Base-by-base conservation (phyloP, 2,888 invertebrate genomes). In the Sarcophaga carnaria region DNA sequence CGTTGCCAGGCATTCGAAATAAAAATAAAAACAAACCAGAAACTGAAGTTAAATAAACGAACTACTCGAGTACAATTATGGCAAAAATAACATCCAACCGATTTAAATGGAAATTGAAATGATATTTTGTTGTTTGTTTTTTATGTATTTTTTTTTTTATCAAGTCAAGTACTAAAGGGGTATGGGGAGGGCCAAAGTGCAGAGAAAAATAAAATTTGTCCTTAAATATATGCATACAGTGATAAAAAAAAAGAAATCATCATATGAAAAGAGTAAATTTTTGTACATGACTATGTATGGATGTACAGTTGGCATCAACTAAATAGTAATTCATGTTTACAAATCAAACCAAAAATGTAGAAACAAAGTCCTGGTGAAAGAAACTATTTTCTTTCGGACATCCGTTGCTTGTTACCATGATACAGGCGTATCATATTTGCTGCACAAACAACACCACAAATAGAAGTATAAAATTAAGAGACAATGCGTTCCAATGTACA, bases 51-150 rank as follows among this genome's bases (percentile, higher is more conserved):
- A 37, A 37, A 37, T 37, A 37, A 37, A 76, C 25, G 63, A 63
- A 45, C 49, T 45, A 64, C n/a, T 70, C 64, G 45, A 47, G 37
- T 64, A 17, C 62, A 83, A 69, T 75, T 79, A 64, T 75, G 79
- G 69, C 20, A 70, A 64, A 74, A 74, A 70, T 54, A 75, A 80
- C 64, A 75, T 22, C 70, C 37, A 76, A 76, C 37, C 62, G 64
- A 75, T 59, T 64, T 45, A 64, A 83, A 70, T 77, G 60, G 37
- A 54, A 69, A 79, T 67, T 49, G 17, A 59, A 82, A 82, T 71
- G 22, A 62, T 67, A 22, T 69, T 70, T 69, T 69, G 27, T 67
- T 49, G 3, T 67, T 37, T 45, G 45, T 11, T 62, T 3, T 2
- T 20, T 67, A 20, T 17, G 17, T 49, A 2, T 49, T 49, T 49